Evolutionary conservation across 2,113 vertebrate species (phyloP).

Genomic region (Donacobius atricapilla): DNA sequence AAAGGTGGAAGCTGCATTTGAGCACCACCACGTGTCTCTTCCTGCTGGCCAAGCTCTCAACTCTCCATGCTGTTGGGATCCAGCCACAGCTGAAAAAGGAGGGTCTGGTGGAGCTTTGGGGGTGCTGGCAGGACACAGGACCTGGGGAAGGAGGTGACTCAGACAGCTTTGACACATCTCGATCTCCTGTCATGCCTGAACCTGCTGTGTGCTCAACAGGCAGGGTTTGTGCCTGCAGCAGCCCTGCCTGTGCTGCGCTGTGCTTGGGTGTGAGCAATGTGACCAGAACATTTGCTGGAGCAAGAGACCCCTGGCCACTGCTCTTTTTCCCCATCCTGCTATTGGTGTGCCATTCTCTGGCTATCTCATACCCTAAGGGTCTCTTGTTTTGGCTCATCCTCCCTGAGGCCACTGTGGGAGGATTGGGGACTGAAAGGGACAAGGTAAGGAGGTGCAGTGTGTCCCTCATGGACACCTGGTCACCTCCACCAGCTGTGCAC

Average conservation of each 20-base stretch:
- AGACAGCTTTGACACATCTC: rapidly evolving
- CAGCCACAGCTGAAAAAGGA: neutral
- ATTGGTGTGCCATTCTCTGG: neutral
- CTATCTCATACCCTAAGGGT: rapidly evolving
- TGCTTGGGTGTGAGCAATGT: rapidly evolving
- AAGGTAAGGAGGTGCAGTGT: neutral
- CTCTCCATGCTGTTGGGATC: neutral
- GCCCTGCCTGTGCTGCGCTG: rapidly evolving
- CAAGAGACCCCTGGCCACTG: neutral
- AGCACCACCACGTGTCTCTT: rapidly evolving
- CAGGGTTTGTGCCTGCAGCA: rapidly evolving
- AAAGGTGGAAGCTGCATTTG: neutral
- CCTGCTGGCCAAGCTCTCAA: neutral
- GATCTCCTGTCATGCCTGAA: neutral
- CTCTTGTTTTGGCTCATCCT: neutral
- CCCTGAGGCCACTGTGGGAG: neutral
- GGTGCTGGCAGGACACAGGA: neutral
- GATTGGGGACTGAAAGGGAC: rapidly evolving
- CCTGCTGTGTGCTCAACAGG: neutral
- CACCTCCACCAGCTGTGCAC: neutral
- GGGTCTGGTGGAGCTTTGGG: neutral
- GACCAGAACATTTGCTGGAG: neutral
- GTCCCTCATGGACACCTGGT: neutral
- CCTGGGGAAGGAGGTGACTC: neutral
- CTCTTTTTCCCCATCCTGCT: neutral